Evolutionary conservation across 2,888 invertebrate genomes (phyloP).

Genomic region (Chrysomela aeneicollis): DNA sequence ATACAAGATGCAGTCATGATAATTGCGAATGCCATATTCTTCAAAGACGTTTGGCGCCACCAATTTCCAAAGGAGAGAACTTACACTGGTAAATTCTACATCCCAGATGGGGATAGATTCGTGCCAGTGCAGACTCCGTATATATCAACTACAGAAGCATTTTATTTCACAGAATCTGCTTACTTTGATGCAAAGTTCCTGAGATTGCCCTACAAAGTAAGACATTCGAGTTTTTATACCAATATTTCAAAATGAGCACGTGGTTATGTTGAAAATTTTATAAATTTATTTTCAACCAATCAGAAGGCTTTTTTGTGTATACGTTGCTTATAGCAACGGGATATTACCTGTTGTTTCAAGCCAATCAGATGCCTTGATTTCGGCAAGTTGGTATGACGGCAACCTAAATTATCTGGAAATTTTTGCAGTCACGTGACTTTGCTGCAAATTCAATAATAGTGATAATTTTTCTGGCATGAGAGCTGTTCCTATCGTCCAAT

Average conservation of each 20-base stretch:
- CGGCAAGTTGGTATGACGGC: too few species aligned
- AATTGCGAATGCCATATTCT: constrained; percentile 77
- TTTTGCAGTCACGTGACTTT: too few species aligned
- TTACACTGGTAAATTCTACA: constrained; percentile 68
- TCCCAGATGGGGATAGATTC: constrained; percentile 59
- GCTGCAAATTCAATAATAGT: too few species aligned
- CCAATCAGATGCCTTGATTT: too few species aligned
- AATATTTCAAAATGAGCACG: not conserved
- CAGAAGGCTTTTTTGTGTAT: too few species aligned
- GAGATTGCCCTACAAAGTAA: constrained; percentile 76
- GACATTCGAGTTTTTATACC: not conserved
- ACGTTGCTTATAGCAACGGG: too few species aligned
- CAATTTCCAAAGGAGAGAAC: constrained; percentile 73
- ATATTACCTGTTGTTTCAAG: too few species aligned
- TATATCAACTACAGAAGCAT: constrained; percentile 67
- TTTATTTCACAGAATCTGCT: constrained; percentile 70
- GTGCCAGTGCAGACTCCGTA: constrained; percentile 65
- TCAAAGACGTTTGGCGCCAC: constrained; percentile 80
- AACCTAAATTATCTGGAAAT: too few species aligned
- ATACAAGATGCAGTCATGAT: constrained; percentile 71
- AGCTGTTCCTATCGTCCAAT: too few species aligned
- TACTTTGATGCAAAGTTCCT: constrained; percentile 75
- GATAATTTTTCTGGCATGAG: too few species aligned
- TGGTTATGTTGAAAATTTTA: too few species aligned
- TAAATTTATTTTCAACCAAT: too few species aligned